Evolutionary conservation across 2,113 vertebrate species (phyloP), one percentile per base, ranked within the genome.

Genomic region (Tetrax tetrax): DNA sequence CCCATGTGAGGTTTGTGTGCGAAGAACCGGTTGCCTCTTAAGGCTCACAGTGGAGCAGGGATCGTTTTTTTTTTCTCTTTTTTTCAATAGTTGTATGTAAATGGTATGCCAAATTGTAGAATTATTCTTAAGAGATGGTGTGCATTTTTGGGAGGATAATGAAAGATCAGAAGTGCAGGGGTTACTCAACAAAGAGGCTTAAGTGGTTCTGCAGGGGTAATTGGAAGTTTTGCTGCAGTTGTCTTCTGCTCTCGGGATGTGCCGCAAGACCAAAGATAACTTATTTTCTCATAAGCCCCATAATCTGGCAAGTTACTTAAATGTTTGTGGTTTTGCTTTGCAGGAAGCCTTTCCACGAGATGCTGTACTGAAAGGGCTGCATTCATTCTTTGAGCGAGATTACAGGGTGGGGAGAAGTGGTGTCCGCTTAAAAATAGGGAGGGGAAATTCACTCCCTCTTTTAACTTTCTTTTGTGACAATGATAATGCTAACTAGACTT

Each of bases 291-390:
- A 17, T 87, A 90, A 95, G 87, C 28, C 78, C 79, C 64, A 7
- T 95, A 93, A 96, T 96, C 72, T 90, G 14, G 69, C 80, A 57
- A 45, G 35, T 89, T 88, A 64, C 79, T 91, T 83, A 90, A 69
- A 95, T 89, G 71, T 66, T 91, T 95, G 92, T 90, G 94, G 89
- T 80, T 93, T 95, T 47, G 48, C 71, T 93, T 93, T 53, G 80
- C 59, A 95, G 29, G 57, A 89, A 88, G 70, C 51, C 18, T 15
- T 82, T 91, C 84, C 53, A 54, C 28, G 61, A 71, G 31, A 80
- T 74, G 47, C 41, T 59, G 50, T 66, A 57, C 31, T 93, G 14
- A 31, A 9, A 83, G 57, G 57, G 45, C 60, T 83, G 12, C 19
- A 41, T 33, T 95, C 14, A 4, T 95, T 82, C 48, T 90, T 70